Percentiles rank a stretch among this genome's conserved stretches.
These are phyloP conservation scores for Zaprionus taronus DNA, from an alignment of 1,140 invertebrate genomes.

Conservation along the genomic window DNA sequence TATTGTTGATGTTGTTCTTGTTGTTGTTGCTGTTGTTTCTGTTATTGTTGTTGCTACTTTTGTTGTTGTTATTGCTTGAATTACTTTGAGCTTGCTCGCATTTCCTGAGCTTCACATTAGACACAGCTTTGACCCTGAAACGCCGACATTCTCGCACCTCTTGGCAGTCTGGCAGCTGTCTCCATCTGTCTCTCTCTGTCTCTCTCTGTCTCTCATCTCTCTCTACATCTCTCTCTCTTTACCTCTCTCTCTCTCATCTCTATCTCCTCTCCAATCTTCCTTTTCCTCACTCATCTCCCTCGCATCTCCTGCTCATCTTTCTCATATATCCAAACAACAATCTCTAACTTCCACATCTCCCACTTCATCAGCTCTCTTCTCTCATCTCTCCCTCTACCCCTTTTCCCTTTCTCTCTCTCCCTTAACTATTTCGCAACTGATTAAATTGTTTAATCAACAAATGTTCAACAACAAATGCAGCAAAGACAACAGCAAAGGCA, in stretches of 20 bases:
- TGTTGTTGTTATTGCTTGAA: conserved; percentile 27
- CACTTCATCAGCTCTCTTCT: neutral
- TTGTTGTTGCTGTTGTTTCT: conserved; percentile 25
- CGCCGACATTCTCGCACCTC: neutral
- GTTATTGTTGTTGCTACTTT: too few species aligned
- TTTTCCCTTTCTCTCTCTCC: neutral
- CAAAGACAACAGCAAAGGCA: conserved; percentile 4
- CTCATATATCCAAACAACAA: too few species aligned
- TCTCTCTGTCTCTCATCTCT: conserved; percentile 3
- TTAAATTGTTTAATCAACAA: conserved; percentile 33
- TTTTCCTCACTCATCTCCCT: too few species aligned
- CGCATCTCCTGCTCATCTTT: neutral
- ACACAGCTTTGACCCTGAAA: conserved; percentile 1
- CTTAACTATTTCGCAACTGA: conserved; percentile 28
- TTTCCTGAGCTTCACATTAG: conserved; percentile 43
- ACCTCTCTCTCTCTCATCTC: too few species aligned
- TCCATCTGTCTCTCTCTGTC: neutral
- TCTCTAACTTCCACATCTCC: neutral
- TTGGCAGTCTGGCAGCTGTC: neutral
- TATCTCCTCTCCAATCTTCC: too few species aligned
- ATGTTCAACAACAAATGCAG: conserved; percentile 4
- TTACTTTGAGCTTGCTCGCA: conserved; percentile 34
- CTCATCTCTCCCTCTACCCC: neutral
- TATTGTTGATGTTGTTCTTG: conserved; percentile 18
- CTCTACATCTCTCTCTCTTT: neutral